phyloP scores from a whole-genome alignment of 2,888 invertebrate genomes.

The Hyles lineata region DNA sequence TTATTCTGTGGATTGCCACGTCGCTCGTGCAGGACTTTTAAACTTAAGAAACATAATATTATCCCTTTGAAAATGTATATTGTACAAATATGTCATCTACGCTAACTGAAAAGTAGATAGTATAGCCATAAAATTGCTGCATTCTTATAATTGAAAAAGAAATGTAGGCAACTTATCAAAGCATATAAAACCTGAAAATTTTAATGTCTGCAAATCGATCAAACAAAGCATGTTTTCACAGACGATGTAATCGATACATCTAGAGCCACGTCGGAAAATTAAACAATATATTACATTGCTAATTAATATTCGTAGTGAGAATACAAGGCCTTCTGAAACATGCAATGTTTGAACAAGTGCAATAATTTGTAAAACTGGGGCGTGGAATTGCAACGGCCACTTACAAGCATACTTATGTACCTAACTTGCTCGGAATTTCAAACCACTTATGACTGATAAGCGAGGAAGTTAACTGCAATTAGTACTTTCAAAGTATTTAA shows the following conservation, averaged over 20 bases:
- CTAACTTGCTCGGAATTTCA: background rate
- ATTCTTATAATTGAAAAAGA: no score
- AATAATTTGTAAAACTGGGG: slow-evolving; percentile 10
- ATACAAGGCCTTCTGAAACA: slow-evolving; percentile 41
- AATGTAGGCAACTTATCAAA: no score
- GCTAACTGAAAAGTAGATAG: no score
- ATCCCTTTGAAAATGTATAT: no score
- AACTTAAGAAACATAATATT: no score
- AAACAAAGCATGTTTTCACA: background rate
- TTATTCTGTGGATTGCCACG: no score
- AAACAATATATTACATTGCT: background rate
- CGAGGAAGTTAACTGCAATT: background rate
- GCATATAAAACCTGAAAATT: no score
- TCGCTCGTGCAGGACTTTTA: no score
- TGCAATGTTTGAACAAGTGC: slow-evolving; percentile 28
- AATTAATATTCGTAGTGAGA: slow-evolving; percentile 1
- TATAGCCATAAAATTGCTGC: no score
- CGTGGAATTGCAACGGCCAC: slow-evolving; percentile 24
- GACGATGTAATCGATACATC: background rate
- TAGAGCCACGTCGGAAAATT: background rate
- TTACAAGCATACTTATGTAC: background rate
- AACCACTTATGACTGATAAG: background rate
- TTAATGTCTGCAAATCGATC: background rate
- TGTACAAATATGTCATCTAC: no score
- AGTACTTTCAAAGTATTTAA: background rate